These are phyloP conservation scores for Aspidoscelis tigris DNA, from an alignment of 2,113 vertebrate species.

Conservation along the genomic window DNA sequence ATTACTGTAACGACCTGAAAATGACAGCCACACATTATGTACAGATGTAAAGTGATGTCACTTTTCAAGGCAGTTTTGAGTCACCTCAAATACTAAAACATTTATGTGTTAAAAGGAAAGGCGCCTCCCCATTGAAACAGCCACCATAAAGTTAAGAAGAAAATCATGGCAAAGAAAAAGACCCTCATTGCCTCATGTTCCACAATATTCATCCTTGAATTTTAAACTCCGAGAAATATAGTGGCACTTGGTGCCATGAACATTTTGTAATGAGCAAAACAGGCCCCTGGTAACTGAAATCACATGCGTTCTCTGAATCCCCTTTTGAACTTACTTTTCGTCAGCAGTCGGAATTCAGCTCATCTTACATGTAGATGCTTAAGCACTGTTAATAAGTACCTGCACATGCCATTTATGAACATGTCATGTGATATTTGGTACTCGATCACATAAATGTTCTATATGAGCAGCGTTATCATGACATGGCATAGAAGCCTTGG, in stretches of 20 bases:
- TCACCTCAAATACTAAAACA: too few relatives aligned
- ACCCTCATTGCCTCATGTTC: background rate
- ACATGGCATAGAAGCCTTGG: background rate
- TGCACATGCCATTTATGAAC: background rate
- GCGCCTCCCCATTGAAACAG: too few relatives aligned
- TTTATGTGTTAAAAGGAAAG: too few relatives aligned
- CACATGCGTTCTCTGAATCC: background rate
- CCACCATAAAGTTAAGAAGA: background rate
- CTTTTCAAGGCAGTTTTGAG: too few relatives aligned
- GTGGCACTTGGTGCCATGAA: background rate
- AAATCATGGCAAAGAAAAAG: background rate
- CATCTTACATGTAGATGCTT: too few relatives aligned
- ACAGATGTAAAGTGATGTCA: too few relatives aligned
- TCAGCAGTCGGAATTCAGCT: rapidly evolving
- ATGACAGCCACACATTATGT: too few relatives aligned
- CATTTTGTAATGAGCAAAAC: background rate
- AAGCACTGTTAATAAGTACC: background rate
- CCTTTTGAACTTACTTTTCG: background rate
- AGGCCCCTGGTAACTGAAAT: background rate
- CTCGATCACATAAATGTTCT: background rate
- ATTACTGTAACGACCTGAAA: too few relatives aligned
- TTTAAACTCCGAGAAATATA: background rate
- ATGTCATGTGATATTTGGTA: background rate
- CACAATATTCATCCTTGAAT: background rate
- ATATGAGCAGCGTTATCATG: background rate